These are phyloP conservation scores for Mus spicilegus DNA, from an alignment of 2,113 vertebrate genomes.

Conservation along the genomic window DNA sequence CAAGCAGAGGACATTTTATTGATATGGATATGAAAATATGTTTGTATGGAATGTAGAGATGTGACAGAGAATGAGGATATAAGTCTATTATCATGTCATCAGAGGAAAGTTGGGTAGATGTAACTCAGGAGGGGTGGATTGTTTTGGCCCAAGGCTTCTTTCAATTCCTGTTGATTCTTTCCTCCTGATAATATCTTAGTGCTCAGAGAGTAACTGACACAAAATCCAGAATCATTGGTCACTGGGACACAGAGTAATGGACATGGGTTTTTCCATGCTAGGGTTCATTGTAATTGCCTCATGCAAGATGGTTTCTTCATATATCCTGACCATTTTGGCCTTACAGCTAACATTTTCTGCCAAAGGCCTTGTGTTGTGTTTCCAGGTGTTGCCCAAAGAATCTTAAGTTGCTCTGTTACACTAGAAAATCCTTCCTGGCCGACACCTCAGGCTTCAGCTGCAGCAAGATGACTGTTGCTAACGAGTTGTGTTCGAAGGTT, in stretches of 20 bases:
- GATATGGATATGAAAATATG: not conserved
- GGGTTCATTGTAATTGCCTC: not conserved
- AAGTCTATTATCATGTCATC: not conserved
- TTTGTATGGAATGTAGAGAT: not conserved
- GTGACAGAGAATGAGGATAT: not conserved
- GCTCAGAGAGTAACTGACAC: not conserved
- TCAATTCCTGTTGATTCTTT: not conserved
- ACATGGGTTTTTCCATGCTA: not conserved
- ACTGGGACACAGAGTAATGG: not conserved
- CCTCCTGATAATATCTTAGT: not conserved
- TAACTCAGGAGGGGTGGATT: not conserved
- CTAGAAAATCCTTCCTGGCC: not conserved
- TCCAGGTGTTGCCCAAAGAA: slow-evolving; percentile 9
- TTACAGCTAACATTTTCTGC: too few relatives aligned
- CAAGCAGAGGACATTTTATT: not conserved
- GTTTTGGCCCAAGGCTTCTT: not conserved
- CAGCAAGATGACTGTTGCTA: not conserved
- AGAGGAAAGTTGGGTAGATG: not conserved
- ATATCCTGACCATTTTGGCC: too few relatives aligned
- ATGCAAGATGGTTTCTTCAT: not conserved
- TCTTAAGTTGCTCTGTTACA: not conserved
- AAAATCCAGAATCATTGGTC: not conserved
- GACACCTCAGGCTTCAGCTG: not conserved
- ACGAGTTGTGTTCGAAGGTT: not conserved
- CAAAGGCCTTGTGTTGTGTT: slow-evolving; percentile 44